A percentile compares a stretch with the other conserved stretches of the same genome.
Evolutionary conservation across 2,888 invertebrate species (phyloP).

Genomic region (Heteropelma amictum): DNA sequence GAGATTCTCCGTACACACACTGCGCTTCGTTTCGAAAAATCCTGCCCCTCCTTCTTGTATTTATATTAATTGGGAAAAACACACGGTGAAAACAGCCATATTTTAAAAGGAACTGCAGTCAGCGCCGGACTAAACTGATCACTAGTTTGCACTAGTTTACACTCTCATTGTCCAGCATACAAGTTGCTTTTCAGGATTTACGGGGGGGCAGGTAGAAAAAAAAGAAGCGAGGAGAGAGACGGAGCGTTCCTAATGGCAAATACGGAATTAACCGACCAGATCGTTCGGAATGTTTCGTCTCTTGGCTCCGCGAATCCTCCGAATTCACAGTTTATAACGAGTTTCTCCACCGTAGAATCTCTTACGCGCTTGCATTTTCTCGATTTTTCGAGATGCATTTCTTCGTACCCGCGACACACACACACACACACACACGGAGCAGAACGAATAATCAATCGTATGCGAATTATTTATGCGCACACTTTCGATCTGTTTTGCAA

Average conservation of each 20-base stretch:
- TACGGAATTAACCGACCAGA: slow-evolving; percentile 22
- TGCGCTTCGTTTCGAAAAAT: slow-evolving; percentile 5
- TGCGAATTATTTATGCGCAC: too few relatives aligned
- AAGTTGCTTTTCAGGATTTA: background rate
- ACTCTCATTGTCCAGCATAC: too few relatives aligned
- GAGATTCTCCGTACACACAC: background rate
- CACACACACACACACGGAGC: too few relatives aligned
- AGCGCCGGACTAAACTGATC: slow-evolving; percentile 16
- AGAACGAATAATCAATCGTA: too few relatives aligned
- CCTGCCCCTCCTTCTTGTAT: slow-evolving; percentile 28
- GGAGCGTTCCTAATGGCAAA: background rate
- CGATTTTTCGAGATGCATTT: too few relatives aligned
- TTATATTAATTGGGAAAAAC: slow-evolving; percentile 40
- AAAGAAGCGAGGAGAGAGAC: background rate
- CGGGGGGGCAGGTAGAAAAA: background rate
- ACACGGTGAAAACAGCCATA: slow-evolving; percentile 67
- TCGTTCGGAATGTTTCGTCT: slow-evolving; percentile 13
- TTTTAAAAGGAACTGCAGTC: slow-evolving; percentile 66
- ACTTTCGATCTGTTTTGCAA: too few relatives aligned
- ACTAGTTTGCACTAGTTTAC: too few relatives aligned
- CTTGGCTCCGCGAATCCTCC: background rate
- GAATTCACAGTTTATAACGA: background rate
- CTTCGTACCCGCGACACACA: too few relatives aligned
- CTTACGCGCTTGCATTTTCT: background rate
- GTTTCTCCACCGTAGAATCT: background rate